Conservation (phyloP, 2,113 vertebrate species). For the Oenanthe oenanthe region DNA sequence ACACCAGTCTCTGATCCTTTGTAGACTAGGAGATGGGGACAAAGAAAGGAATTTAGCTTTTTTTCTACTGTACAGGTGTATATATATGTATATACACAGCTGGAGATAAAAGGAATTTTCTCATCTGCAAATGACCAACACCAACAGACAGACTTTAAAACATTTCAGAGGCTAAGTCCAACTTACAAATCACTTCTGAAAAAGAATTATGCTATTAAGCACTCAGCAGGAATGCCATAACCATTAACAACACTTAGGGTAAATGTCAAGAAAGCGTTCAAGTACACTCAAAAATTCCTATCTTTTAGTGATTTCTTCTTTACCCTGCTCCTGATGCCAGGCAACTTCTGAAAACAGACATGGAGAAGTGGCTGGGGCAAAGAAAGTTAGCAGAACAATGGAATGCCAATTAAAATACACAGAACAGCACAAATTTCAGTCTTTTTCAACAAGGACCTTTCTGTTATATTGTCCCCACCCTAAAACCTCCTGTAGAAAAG, state of each 20-base stretch:
- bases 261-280: not conserved
- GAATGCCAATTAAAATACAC: not conserved
- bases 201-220: not conserved
- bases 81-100: not conserved
- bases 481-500: too few relatives aligned
- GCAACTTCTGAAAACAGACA: not conserved
- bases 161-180: not conserved
- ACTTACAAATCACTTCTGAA: not conserved
- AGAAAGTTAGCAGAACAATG: not conserved
- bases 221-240: not conserved
- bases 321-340: not conserved
- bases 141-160: not conserved
- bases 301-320: not conserved
- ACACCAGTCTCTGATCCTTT: conserved; percentile 93
- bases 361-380: not conserved
- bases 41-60: conserved; percentile 74
- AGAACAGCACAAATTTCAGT: not conserved
- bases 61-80: conserved; percentile 33
- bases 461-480: not conserved
- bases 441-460: not conserved
- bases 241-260: not conserved
- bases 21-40: conserved; percentile 81
- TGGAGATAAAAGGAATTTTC: not conserved
- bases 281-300: not conserved
- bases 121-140: not conserved